Evolutionary conservation across 2,888 invertebrate genomes (phyloP).

Genomic region (Scaptomyza parva): DNA sequence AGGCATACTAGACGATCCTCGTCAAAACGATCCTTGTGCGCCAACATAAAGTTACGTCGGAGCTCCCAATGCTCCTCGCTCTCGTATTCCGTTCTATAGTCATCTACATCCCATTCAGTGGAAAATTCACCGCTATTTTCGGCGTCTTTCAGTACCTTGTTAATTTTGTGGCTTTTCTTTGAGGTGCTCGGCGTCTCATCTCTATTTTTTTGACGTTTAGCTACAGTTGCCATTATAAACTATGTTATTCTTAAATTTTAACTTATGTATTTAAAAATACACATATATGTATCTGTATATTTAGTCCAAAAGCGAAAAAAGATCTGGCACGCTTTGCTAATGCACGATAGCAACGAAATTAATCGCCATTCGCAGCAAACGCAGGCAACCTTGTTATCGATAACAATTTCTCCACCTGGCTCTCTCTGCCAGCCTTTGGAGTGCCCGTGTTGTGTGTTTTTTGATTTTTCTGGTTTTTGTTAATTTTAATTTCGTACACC

Average conservation of each 20-base stretch:
- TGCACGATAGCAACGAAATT: conserved; percentile 12
- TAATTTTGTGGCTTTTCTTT: conserved; percentile 12
- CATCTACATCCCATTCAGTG: conserved; percentile 90
- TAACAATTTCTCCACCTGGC: conserved; percentile 34
- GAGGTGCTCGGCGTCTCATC: conserved; percentile 22
- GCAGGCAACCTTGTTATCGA: conserved; percentile 29
- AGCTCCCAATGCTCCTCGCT: conserved; percentile 96
- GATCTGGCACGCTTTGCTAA: conserved; percentile 35
- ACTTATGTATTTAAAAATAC: too few relatives aligned
- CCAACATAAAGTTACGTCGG: conserved; percentile 90
- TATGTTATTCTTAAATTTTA: not conserved
- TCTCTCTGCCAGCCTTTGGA: conserved; percentile 48
- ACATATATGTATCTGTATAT: conserved; percentile 11
- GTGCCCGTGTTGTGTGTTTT: conserved; percentile 68
- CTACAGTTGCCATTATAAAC: conserved; percentile 47
- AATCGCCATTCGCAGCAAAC: conserved; percentile 43
- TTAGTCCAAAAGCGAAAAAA: conserved; percentile 8
- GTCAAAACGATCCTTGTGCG: conserved; percentile 91
- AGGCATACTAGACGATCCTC: conserved; percentile 93
- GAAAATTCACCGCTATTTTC: conserved; percentile 13
- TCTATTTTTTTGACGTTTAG: conserved; percentile 33
- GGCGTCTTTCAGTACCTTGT: conserved; percentile 8
- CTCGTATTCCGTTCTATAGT: conserved; percentile 91
- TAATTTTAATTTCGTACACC: conserved; percentile 63
- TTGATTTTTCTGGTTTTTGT: conserved; percentile 74